Base-by-base conservation (phyloP, 1,140 invertebrate species). In the Drosophila nebulosa region DNA sequence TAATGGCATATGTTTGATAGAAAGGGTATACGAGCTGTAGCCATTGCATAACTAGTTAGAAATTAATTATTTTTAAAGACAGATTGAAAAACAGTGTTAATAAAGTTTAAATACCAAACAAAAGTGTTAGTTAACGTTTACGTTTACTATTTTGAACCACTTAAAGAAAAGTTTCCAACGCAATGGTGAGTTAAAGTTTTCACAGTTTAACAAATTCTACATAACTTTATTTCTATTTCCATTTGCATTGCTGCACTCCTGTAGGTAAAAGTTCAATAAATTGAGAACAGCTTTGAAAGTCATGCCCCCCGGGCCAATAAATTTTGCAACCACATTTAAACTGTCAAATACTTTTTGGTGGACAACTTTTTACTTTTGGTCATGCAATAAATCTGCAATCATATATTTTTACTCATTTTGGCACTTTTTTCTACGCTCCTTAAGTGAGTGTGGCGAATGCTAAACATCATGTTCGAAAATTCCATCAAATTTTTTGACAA, bases 381-480 rank as follows among this genome's bases (percentile, higher is more conserved):
- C 58, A 72, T 69, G 39, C 39, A 46, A 86, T 86, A 85, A 85
- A 86, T 80, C 69, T 46, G 27, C 51, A 46, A 52, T 14, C 26
- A 57, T 16, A 12, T 27, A 35, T 32, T 12, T 32, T 57, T 14
- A n/a, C n/a, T n/a, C n/a, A n/a, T 78, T 77, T 74, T 74, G 77
- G 73, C 77, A 74, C 78, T 85, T 85, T 42, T n/a, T 12, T 21
- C 16, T 7, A 9, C 78, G 69, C 83, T 78, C 78, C 72, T 75
- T 69, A 85, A 85, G 86, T 85, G 74, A 74, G 81, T 74, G 78
- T 56, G 69, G 66, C 81, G 78, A 86, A 88, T 85, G 78, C 64
- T 58, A 16, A 78, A 69, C 76, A 79, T 62, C 64, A 67, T 21
- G 64, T 51, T 50, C 42, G 16, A 46, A 46, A 46, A 46, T 46